Conservation (phyloP, 2,888 invertebrate genomes). For the Chymomyza amoena region DNA sequence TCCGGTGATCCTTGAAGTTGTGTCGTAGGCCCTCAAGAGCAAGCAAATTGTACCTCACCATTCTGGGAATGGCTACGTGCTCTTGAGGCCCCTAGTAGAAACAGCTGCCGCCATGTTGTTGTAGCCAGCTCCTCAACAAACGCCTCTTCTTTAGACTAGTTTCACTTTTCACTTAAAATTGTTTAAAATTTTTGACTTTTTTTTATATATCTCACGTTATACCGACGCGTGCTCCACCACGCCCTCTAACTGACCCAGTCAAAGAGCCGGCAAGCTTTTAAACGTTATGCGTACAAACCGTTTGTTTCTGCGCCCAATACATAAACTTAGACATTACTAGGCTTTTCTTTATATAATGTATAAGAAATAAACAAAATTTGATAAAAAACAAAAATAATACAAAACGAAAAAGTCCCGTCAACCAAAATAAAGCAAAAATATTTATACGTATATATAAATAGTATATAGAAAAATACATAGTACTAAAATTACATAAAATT, state of each 20-base stretch:
- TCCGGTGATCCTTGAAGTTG: not conserved
- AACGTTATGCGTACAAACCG: not conserved
- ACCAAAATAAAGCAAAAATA: slow-evolving; percentile 77
- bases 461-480: slow-evolving; percentile 54
- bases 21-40: not conserved
- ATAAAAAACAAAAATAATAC: slow-evolving; percentile 61
- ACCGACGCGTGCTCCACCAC: not conserved
- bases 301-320: not conserved
- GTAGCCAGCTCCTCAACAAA: not conserved
- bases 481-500: slow-evolving; percentile 67
- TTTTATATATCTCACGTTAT: not conserved
- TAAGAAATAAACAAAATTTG: slow-evolving; percentile 56
- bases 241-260: not conserved
- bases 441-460: slow-evolving; percentile 52
- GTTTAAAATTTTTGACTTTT: not conserved
- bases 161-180: slow-evolving; percentile 31
- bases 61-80: slow-evolving; percentile 48
- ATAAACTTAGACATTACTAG: not conserved
- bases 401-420: slow-evolving; percentile 78
- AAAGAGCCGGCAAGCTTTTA: not conserved
- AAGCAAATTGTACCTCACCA: slow-evolving; percentile 55
- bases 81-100: slow-evolving; percentile 13
- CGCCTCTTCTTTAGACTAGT: too few relatives aligned
- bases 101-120: not conserved
- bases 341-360: slow-evolving; percentile 3